A percentile compares a stretch with the other conserved stretches of the same genome.
Evolutionary conservation across 23 tunicate genomes (phyloP).

Genomic region (Halocynthia roretzi): DNA sequence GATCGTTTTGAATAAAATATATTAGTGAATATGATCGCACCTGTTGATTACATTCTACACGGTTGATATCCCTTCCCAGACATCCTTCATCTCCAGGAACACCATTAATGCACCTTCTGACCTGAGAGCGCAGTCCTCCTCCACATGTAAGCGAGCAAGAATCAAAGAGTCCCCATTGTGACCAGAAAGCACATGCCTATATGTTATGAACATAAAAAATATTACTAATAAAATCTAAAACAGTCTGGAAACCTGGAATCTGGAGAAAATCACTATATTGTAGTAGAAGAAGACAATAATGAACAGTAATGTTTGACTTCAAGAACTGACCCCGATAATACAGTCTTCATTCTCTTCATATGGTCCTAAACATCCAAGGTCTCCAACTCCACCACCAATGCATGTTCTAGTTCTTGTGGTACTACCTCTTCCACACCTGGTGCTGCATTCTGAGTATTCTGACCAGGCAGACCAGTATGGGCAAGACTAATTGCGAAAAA

Average conservation of each 20-base stretch:
- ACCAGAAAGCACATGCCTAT: slow-evolving; percentile 52
- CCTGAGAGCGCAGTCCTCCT: slow-evolving; percentile 33
- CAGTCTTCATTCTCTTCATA: slow-evolving; percentile 13
- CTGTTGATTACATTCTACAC: slow-evolving; percentile 18
- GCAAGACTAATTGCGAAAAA: slow-evolving; percentile 31
- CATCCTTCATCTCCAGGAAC: slow-evolving; percentile 62
- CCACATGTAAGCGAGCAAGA: slow-evolving; percentile 52
- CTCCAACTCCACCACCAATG: slow-evolving; percentile 53
- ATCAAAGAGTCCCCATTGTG: slow-evolving; percentile 49
- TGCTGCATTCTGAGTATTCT: slow-evolving; percentile 34
- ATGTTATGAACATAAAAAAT: background rate
- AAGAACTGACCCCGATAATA: slow-evolving; percentile 26
- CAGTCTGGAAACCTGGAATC: too few relatives aligned
- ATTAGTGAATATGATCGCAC: slow-evolving; percentile 1
- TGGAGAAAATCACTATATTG: too few relatives aligned
- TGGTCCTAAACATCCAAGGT: slow-evolving; percentile 38
- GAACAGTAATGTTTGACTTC: background rate
- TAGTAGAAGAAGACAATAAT: too few relatives aligned
- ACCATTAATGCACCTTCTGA: slow-evolving; percentile 35
- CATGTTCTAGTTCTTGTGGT: slow-evolving; percentile 50
- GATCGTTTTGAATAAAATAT: background rate
- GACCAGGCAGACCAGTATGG: slow-evolving; percentile 61
- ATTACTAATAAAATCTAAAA: too few relatives aligned
- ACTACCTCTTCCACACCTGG: slow-evolving; percentile 49
- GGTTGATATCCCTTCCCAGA: slow-evolving; percentile 25